Conservation (phyloP, 2,888 invertebrate genomes). For the Electrophaes corylata region DNA sequence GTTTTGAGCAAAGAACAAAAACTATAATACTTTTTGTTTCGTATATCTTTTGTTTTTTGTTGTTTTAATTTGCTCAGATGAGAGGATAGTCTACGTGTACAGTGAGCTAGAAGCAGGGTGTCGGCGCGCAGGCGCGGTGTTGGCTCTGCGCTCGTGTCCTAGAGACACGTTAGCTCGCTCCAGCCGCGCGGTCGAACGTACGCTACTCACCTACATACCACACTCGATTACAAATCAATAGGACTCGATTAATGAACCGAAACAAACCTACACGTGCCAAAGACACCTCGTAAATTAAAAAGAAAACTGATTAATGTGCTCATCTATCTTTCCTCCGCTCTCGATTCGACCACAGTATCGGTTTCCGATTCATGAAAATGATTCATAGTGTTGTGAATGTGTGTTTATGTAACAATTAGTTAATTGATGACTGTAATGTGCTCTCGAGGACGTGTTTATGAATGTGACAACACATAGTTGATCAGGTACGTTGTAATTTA, state of each 20-base stretch:
- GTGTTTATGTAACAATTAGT: constrained; percentile 47
- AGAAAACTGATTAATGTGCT: constrained; percentile 35
- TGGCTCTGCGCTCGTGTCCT: constrained; percentile 65
- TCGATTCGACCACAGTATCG: constrained; percentile 7
- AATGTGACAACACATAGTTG: constrained; percentile 36
- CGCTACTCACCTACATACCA: constrained; percentile 47
- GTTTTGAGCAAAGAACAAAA: neutral
- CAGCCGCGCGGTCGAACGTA: constrained; percentile 66
- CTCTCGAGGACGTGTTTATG: constrained; percentile 38
- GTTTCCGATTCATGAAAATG: constrained; percentile 24
- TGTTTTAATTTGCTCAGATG: neutral
- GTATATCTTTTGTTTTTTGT: neutral
- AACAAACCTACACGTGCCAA: constrained; percentile 52
- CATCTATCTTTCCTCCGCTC: constrained; percentile 11
- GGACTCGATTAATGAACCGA: constrained; percentile 57
- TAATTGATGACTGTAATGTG: constrained; percentile 47
- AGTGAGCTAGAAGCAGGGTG: constrained; percentile 53
- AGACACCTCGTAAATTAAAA: constrained; percentile 36
- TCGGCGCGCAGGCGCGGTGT: constrained; percentile 67
- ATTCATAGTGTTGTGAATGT: constrained; percentile 57
- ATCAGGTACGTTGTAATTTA: constrained; percentile 44
- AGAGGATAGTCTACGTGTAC: constrained; percentile 51
- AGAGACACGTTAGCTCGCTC: constrained; percentile 62
- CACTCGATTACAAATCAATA: constrained; percentile 70
- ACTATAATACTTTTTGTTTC: neutral